These are phyloP conservation scores for Leucophenga montana DNA, from an alignment of 2,888 invertebrate species.

Conservation along the genomic window DNA sequence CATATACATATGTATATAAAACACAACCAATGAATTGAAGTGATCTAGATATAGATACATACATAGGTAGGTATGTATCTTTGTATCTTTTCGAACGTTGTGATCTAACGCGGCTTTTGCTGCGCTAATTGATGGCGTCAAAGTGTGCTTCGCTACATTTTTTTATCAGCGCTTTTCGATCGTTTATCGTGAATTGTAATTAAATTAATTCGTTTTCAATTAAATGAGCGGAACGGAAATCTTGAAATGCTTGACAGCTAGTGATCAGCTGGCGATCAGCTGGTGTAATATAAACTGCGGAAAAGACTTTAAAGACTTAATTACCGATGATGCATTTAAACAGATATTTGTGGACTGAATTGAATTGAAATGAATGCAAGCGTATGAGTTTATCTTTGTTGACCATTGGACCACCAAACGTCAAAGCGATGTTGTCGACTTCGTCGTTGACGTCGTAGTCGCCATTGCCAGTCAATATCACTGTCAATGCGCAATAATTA, in stretches of 20 bases:
- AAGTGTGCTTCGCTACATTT: neutral
- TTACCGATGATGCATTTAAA: neutral
- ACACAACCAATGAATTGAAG: too few species aligned
- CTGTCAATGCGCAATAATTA: slow-evolving; percentile 25
- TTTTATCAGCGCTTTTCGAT: neutral
- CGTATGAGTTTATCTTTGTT: neutral
- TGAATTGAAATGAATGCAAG: too few species aligned
- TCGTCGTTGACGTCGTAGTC: neutral
- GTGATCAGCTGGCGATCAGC: neutral
- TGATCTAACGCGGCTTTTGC: neutral
- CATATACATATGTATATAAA: too few species aligned
- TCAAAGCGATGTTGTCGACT: neutral
- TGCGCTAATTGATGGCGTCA: slow-evolving; percentile 17
- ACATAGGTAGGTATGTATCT: neutral
- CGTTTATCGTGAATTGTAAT: slow-evolving; percentile 15
- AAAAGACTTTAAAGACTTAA: slow-evolving; percentile 5
- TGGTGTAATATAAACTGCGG: neutral
- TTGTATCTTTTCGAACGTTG: neutral
- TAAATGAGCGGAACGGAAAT: neutral
- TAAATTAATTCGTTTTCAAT: slow-evolving; percentile 29
- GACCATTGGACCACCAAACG: slow-evolving; percentile 12
- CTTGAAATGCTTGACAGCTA: neutral
- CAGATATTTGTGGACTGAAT: neutral
- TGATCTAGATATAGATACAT: neutral
- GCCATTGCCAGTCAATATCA: slow-evolving; percentile 16